Evolutionary conservation across 2,888 invertebrate genomes (phyloP), one percentile per base, ranked within the genome.

Genomic region (Pammene aurita): DNA sequence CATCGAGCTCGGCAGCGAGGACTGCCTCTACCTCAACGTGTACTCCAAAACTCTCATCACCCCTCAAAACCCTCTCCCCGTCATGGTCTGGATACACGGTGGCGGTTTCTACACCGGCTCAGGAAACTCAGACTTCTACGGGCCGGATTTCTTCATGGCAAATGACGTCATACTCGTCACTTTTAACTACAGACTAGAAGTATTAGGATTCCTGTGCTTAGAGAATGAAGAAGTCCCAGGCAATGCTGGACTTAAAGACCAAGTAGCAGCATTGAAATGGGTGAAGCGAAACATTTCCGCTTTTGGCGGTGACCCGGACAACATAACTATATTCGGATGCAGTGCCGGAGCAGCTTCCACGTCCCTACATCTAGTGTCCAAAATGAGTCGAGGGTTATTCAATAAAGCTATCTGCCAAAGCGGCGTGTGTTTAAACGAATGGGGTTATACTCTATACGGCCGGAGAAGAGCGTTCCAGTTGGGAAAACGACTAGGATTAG

Each of bases 1-100:
- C 14, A 87, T 87, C 11, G 92, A 93, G 44, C 81, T 87, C 50
- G 94, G 94, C 66, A 93, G 90, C 74, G 94, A 94, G 77, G 94
- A 95, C 80, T 96, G 96, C 72, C 93, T 96, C 5, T 95, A 94
- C 77, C 85, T 96, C 16, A 96, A 96, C 80, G 94, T 96, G 0
- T 96, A 94, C 81, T 93, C 94, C 7, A 85, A 81, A 72, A 77
- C 74, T 26, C 70, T 86, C 7, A 73, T 86, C 6, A 73, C 72
- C 1, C 83, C 85, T 26, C 26, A 26, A 26, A 26, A 26, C 2
- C 76, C 71, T 0, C 75, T 83, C 0, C 90, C 93, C 0, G 93
- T 93, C 0, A 85, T 93, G 86, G 82, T 93, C 35, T 93, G 92
- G 92, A 92, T 93, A 41, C 93, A 93, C 74, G 93, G 93, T 11